phyloP scores from a whole-genome alignment of 2,797 vertebrate genomes.

The Garrulus glandarius region DNA sequence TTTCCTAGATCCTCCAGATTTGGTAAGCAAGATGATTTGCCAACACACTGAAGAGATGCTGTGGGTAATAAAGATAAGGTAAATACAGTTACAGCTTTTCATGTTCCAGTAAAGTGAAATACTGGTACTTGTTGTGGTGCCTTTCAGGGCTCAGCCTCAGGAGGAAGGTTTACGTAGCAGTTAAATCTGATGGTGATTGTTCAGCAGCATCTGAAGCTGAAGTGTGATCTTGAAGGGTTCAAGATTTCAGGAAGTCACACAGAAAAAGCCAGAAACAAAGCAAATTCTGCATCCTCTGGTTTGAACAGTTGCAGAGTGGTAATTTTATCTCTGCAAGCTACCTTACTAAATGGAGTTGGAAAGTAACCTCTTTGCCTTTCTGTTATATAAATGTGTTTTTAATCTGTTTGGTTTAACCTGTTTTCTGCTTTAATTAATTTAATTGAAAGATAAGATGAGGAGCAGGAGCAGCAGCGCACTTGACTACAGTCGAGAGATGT shows the following conservation, averaged over 20 bases:
- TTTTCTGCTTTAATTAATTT: not conserved
- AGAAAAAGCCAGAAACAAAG: not conserved
- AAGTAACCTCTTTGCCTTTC: not conserved
- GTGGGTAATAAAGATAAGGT: not conserved
- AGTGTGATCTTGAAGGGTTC: not conserved
- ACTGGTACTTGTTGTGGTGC: rapidly evolving
- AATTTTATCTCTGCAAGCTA: not conserved
- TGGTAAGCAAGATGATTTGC: not conserved
- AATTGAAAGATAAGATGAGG: not conserved
- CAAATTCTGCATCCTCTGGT: not conserved
- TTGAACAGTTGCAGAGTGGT: not conserved
- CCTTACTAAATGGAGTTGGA: not conserved
- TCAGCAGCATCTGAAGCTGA: not conserved
- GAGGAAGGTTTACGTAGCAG: not conserved
- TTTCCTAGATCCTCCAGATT: not conserved
- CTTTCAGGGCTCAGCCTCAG: not conserved
- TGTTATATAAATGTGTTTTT: rapidly evolving
- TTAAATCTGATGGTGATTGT: not conserved
- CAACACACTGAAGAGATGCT: rapidly evolving
- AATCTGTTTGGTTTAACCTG: not conserved
- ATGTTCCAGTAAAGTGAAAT: not conserved
- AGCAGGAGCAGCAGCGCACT: not conserved
- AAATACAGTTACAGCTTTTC: not conserved
- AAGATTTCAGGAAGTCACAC: not conserved
- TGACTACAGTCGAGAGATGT: no score